Conservation (phyloP, 2,113 vertebrate genomes). For the Leucopsar rothschildi region DNA sequence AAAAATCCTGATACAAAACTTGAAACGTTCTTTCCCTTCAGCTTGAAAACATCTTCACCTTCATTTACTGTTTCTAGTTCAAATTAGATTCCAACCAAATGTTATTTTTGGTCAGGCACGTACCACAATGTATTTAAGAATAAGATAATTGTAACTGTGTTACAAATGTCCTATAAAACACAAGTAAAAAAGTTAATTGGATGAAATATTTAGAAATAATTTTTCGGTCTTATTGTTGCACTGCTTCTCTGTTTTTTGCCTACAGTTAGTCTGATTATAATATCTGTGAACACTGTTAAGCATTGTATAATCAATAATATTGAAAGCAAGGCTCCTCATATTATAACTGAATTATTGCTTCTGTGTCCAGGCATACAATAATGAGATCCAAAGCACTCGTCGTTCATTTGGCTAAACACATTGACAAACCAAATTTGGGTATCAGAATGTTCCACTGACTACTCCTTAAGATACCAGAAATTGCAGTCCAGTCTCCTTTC, state of each 20-base stretch:
- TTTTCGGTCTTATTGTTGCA: neutral
- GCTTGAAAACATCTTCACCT: neutral
- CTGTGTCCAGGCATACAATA: neutral
- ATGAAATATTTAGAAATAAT: neutral
- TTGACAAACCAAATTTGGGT: slow-evolving; percentile 7
- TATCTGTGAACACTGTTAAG: neutral
- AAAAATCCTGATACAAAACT: neutral
- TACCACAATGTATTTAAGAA: neutral
- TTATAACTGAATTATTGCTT: neutral
- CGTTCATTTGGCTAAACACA: neutral
- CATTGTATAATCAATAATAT: neutral
- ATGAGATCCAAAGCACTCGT: neutral
- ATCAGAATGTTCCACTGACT: neutral
- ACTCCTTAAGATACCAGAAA: neutral
- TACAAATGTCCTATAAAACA: neutral
- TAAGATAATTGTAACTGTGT: neutral
- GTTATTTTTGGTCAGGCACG: neutral
- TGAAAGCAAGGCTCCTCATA: neutral
- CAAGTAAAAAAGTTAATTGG: neutral
- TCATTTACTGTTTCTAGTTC: neutral
- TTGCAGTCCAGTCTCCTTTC: neutral
- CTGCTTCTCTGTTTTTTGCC: neutral
- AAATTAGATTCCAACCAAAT: neutral
- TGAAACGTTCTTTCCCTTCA: neutral
- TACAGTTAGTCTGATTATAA: neutral